These are phyloP conservation scores for Cephus cinctus DNA, from an alignment of 1,140 invertebrate genomes.

Conservation along the genomic window DNA sequence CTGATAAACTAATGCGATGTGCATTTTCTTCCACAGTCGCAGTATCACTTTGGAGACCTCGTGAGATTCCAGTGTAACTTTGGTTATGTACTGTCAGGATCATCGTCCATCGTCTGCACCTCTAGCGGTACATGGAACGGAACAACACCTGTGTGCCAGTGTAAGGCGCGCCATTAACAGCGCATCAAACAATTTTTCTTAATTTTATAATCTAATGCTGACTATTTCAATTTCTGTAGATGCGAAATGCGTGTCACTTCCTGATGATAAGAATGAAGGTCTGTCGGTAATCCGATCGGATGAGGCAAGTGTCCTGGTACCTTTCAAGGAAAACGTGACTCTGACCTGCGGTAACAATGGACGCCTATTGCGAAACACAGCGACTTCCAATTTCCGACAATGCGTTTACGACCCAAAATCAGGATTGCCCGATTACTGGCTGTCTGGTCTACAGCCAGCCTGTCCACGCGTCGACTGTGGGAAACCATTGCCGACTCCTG, in stretches of 20 bases:
- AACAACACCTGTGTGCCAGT: constrained; percentile 87
- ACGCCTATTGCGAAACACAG: constrained; percentile 74
- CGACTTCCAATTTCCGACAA: constrained; percentile 82
- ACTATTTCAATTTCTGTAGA: constrained; percentile 57
- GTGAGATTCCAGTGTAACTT: constrained; percentile 94
- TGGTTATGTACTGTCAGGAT: constrained; percentile 89
- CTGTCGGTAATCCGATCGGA: constrained; percentile 73
- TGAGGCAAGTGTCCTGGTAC: constrained; percentile 77
- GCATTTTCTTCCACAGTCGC: constrained; percentile 46
- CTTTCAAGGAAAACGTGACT: constrained; percentile 88
- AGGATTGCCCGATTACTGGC: constrained; percentile 87
- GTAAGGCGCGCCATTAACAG: constrained; percentile 59
- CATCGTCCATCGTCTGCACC: constrained; percentile 80
- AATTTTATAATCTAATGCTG: not conserved
- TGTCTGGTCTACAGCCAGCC: constrained; percentile 80
- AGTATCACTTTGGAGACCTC: constrained; percentile 88
- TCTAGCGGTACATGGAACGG: constrained; percentile 93
- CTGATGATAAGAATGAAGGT: constrained; percentile 87
- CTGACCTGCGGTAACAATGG: constrained; percentile 78
- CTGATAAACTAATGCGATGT: not conserved
- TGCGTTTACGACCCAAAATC: constrained; percentile 94
- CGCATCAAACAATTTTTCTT: constrained; percentile 5
- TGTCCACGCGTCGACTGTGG: constrained; percentile 90
- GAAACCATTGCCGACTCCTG: constrained; percentile 81
- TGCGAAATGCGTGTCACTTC: constrained; percentile 85